A percentile compares a stretch with the other conserved stretches of the same genome.
phyloP scores from a whole-genome alignment of 2,113 vertebrate species.

The Myotis davidii region DNA sequence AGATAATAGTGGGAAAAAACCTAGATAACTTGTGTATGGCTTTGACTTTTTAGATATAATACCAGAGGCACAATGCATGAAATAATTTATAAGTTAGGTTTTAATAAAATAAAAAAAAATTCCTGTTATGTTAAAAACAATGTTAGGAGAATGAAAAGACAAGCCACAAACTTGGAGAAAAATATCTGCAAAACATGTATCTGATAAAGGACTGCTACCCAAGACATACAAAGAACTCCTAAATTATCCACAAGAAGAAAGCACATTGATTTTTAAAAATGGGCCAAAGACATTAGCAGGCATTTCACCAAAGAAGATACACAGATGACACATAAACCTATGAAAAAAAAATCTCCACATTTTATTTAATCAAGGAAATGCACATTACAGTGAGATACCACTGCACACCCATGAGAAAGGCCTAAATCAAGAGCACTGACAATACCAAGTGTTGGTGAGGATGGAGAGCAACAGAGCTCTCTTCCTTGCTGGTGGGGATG shows the following conservation, averaged over 20 bases:
- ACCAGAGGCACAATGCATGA: neutral
- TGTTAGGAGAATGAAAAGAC: neutral
- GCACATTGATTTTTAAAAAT: neutral
- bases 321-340: neutral
- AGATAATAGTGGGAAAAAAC: neutral
- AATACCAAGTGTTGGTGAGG: neutral
- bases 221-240: neutral
- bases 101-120: neutral
- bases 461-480: neutral
- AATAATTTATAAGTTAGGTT: neutral
- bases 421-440: neutral
- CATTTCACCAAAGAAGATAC: neutral
- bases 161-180: neutral
- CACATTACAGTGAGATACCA: neutral
- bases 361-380: neutral
- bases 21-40: neutral
- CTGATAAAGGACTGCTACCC: neutral
- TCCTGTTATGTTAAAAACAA: neutral
- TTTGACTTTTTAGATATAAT: neutral
- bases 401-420: neutral
- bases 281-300: neutral
- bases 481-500: neutral
- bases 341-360: neutral
- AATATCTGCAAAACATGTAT: neutral
- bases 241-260: neutral